phyloP scores from a whole-genome alignment of 2,113 vertebrate genomes.

The Osmerus eperlanus region DNA sequence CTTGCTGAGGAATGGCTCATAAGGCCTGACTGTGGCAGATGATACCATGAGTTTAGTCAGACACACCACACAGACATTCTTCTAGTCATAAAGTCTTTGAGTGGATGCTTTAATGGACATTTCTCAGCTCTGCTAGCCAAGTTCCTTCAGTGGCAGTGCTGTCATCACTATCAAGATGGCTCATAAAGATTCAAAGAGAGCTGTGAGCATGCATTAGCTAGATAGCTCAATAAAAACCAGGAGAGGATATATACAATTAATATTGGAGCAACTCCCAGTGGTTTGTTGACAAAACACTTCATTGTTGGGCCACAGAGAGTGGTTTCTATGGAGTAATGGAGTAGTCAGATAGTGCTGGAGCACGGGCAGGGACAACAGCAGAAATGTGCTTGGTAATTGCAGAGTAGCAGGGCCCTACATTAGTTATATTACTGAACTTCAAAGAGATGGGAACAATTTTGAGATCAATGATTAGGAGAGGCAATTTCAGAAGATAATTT shows the following conservation, averaged over 20 bases:
- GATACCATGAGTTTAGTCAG: not conserved
- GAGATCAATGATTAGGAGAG: slow-evolving; percentile 44
- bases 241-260: slow-evolving; percentile 11
- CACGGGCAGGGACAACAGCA: slow-evolving; percentile 31
- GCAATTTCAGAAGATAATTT: slow-evolving; percentile 66
- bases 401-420: slow-evolving; percentile 44
- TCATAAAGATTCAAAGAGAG: not conserved
- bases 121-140: not conserved
- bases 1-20: slow-evolving; percentile 9
- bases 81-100: not conserved
- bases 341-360: slow-evolving; percentile 25
- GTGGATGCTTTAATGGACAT: not conserved
- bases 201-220: slow-evolving; percentile 4
- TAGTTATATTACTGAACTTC: slow-evolving; percentile 67
- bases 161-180: not conserved
- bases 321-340: slow-evolving; percentile 24
- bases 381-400: slow-evolving; percentile 62
- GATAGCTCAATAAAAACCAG: not conserved
- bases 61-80: not conserved
- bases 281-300: slow-evolving; percentile 43
- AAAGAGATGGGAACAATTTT: slow-evolving; percentile 64
- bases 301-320: slow-evolving; percentile 33
- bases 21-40: not conserved
- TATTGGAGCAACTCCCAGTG: slow-evolving; percentile 1
- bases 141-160: not conserved